Evolutionary conservation across 1,140 invertebrate genomes (phyloP), one percentile per base, ranked within the genome.

Genomic region (Drosophila micromelanica): DNA sequence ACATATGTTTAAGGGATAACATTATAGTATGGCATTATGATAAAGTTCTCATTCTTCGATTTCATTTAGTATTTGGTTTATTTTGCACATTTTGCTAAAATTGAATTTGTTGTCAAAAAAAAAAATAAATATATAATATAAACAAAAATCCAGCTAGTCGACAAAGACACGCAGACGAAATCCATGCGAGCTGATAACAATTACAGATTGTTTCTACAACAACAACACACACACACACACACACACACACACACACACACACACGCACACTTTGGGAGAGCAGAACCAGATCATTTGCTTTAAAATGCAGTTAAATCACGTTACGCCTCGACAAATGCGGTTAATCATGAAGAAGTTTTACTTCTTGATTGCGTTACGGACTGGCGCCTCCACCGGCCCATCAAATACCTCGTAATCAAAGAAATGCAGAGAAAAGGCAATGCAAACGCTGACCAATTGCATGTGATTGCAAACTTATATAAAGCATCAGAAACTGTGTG

Each of bases 321-420:
- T 84, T 89, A 80, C 67, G 84, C 84, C 85, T 61, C 80, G 84
- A 79, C 84, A 87, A 89, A 89, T 84, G 84, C 84, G 84, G 84
- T 89, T 84, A 76, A 81, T 76, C 64, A 73, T 69, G 51, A 76
- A 75, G 62, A 78, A 55, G 64, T 69, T 56, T 46, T 63, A 74
- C 67, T 51, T 63, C 67, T 74, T 52, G 59, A 62, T 74, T 70
- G 11, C 38, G 57, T 30, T 43, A 35, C 54, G 51, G 30, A 6
- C 20, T 43, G 72, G 52, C 62, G 20, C 54, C 23, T 37, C 8
- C 35, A n/a, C 12, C 27, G 59, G 55, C 27, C 15, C 17, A 15
- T 27, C 11, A 4, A 20, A 72, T 67, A 67, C 69, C 69, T 45
- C 56, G 38, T 27, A 72, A 46, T 20, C 35, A 40, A 35, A 54